These are phyloP conservation scores for Rhamphomyia laevipes DNA, from an alignment of 2,888 invertebrate species.

Conservation along the genomic window DNA sequence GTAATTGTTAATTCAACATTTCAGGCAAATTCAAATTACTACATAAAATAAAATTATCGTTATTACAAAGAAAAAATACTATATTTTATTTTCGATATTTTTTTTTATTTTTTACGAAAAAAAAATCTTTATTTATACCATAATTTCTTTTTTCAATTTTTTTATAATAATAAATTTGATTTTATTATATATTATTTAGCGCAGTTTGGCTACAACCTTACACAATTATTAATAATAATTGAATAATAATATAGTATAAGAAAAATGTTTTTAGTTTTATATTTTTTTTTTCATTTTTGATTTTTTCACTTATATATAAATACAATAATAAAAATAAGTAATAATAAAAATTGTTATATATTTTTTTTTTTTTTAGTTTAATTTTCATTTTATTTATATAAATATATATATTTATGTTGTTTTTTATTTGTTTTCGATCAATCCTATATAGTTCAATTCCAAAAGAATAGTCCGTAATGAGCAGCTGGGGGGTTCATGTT, in stretches of 20 bases:
- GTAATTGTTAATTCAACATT: too few relatives aligned
- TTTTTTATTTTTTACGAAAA: too few relatives aligned
- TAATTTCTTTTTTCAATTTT: too few relatives aligned
- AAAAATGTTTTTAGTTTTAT: background rate
- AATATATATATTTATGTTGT: background rate
- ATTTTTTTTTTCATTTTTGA: background rate
- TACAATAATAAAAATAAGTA: too few relatives aligned
- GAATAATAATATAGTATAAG: slow-evolving; percentile 2
- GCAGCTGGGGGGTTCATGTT: slow-evolving; percentile 2
- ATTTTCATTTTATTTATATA: background rate
- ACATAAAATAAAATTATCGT: too few relatives aligned
- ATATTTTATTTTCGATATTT: too few relatives aligned
- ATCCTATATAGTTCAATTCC: slow-evolving; percentile 8
- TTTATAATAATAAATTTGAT: too few relatives aligned
- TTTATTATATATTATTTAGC: background rate
- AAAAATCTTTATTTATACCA: too few relatives aligned
- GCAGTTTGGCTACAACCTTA: slow-evolving; percentile 8
- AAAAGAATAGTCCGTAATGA: slow-evolving; percentile 11
- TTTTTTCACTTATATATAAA: background rate
- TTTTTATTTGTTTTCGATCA: background rate
- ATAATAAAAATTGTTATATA: background rate
- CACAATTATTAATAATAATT: background rate
- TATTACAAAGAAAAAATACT: too few relatives aligned
- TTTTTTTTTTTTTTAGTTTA: background rate
- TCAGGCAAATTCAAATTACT: too few relatives aligned